These are phyloP conservation scores for Uria lomvia DNA, from an alignment of 2,113 vertebrate genomes.

Conservation along the genomic window DNA sequence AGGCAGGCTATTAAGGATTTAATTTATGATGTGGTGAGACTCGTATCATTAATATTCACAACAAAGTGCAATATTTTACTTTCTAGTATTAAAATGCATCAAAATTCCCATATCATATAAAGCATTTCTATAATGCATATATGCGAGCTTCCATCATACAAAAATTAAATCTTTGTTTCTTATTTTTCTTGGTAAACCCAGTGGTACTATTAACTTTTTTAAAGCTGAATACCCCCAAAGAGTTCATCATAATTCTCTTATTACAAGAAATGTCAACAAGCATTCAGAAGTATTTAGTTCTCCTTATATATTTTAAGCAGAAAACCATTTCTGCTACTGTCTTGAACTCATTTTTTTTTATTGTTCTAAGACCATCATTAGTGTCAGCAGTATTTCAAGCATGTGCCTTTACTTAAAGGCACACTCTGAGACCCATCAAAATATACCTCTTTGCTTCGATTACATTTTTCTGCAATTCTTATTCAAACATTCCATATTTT, in stretches of 20 bases:
- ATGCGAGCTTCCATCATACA: neutral
- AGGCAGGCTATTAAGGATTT: neutral
- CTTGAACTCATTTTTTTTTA: neutral
- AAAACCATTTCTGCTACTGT: neutral
- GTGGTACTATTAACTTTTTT: neutral
- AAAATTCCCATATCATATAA: neutral
- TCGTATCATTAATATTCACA: neutral
- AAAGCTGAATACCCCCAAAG: neutral
- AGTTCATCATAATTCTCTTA: neutral
- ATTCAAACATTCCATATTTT: neutral
- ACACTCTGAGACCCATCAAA: neutral
- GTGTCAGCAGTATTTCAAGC: neutral
- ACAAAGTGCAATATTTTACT: neutral
- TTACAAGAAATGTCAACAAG: neutral
- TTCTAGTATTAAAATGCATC: neutral
- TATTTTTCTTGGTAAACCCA: neutral
- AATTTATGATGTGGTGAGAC: neutral
- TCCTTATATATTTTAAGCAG: neutral
- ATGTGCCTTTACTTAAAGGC: neutral
- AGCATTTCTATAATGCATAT: neutral
- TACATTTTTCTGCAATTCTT: neutral
- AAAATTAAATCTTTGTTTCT: neutral
- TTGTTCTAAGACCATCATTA: neutral
- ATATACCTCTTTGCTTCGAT: neutral
- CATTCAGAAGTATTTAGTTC: neutral